A percentile compares a stretch with the other conserved stretches of the same genome.
These are phyloP conservation scores for Holocentrus rufus DNA, from an alignment of 2,797 vertebrate genomes.

Conservation along the genomic window DNA sequence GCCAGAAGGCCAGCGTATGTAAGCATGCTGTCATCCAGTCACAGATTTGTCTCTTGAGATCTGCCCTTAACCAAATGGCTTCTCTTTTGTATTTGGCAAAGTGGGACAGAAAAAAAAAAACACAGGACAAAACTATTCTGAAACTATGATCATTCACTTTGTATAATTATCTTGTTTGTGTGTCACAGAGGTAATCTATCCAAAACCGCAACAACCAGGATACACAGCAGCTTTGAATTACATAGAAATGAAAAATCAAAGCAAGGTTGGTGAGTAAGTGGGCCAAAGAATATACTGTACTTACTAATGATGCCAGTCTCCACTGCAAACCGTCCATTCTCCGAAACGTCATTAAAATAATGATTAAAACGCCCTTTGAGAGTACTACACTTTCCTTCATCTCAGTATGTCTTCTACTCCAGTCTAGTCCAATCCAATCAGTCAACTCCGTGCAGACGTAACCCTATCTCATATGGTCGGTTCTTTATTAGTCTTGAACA, in stretches of 20 bases:
- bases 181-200: background rate
- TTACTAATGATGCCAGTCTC: background rate
- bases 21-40: slow-evolving; percentile 80
- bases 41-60: slow-evolving; percentile 76
- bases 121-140: slow-evolving; percentile 3
- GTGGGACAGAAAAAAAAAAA: slow-evolving; percentile 57
- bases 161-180: background rate
- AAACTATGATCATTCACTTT: slow-evolving; percentile 18
- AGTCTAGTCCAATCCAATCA: slow-evolving; percentile 29
- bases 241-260: background rate
- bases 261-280: background rate
- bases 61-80: slow-evolving; percentile 67
- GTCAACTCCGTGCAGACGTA: slow-evolving; percentile 33
- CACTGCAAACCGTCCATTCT: background rate
- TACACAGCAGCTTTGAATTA: background rate
- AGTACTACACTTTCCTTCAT: slow-evolving; percentile 18
- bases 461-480: slow-evolving; percentile 39
- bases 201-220: background rate
- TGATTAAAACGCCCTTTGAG: background rate
- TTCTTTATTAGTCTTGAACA: slow-evolving; percentile 41
- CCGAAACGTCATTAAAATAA: background rate
- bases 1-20: slow-evolving; percentile 81
- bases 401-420: slow-evolving; percentile 18
- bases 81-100: slow-evolving; percentile 58
- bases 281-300: background rate